Percentiles rank a stretch among this genome's conserved stretches.
Evolutionary conservation across 2,797 vertebrate species (phyloP).

Genomic region (Sebastes wilsoni): DNA sequence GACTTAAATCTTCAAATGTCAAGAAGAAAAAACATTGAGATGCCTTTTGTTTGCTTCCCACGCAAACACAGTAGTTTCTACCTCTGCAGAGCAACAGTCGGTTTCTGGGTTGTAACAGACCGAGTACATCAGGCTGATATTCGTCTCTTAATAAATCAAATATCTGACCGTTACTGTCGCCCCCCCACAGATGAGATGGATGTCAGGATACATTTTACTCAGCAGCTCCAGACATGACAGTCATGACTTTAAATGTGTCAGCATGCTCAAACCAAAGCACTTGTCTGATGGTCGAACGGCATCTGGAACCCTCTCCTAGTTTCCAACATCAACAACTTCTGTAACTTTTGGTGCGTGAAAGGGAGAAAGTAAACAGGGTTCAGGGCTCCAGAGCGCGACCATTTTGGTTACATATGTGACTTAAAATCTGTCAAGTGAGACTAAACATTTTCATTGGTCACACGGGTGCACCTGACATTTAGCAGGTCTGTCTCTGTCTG

Average conservation of each 20-base stretch:
- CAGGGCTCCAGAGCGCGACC: too few species aligned
- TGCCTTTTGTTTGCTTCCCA: conserved; percentile 43
- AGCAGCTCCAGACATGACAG: conserved; percentile 4
- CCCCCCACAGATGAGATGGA: neutral
- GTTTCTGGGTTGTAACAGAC: conserved; percentile 17
- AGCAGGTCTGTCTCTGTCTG: too few species aligned
- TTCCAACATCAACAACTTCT: neutral
- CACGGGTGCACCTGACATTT: too few species aligned
- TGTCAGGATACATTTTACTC: conserved; percentile 14
- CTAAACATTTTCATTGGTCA: too few species aligned
- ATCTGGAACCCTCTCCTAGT: neutral
- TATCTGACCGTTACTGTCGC: neutral
- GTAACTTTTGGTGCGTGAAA: neutral
- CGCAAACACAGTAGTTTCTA: conserved; percentile 29
- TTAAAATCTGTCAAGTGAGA: too few species aligned
- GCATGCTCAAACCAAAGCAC: conserved; percentile 10
- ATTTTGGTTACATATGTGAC: too few species aligned
- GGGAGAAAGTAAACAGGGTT: neutral
- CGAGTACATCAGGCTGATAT: neutral
- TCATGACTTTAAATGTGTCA: neutral
- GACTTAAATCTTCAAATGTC: conserved; percentile 48
- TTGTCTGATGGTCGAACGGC: neutral
- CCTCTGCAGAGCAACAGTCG: neutral
- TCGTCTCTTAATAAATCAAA: neutral
- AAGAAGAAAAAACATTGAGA: conserved; percentile 30